phyloP scores from a whole-genome alignment of 1,140 invertebrate genomes.

The Meloidogyne hapla region DNA sequence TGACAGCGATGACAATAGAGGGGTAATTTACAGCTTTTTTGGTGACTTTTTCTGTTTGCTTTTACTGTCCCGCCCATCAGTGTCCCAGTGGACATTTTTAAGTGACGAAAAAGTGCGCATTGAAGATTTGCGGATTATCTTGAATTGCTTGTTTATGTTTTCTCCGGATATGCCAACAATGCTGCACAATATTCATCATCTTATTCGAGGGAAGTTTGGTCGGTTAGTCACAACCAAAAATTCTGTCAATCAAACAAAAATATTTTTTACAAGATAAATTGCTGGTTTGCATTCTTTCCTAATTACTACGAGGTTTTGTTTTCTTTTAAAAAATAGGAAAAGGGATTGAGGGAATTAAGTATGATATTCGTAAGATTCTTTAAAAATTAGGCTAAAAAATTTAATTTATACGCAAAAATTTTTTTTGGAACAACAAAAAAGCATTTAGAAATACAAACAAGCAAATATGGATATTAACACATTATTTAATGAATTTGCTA shows the following conservation, averaged over 20 bases:
- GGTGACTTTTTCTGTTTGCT: background rate
- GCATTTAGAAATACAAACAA: background rate
- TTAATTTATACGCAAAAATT: too few relatives aligned
- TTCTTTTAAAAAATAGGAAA: background rate
- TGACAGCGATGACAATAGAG: background rate
- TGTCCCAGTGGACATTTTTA: background rate
- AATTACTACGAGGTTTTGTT: background rate
- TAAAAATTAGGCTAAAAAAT: too few relatives aligned
- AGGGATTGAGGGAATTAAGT: too few relatives aligned
- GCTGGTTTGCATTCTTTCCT: background rate
- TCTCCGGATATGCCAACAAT: background rate
- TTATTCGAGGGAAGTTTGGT: background rate
- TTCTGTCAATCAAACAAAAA: background rate
- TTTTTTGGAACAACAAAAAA: background rate
- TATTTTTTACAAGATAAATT: slow-evolving; percentile 1
- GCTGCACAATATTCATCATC: background rate
- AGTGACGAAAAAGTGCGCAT: background rate
- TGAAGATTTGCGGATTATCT: background rate
- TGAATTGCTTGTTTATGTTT: too few relatives aligned
- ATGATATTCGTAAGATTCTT: too few relatives aligned
- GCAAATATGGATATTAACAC: background rate
- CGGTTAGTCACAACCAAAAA: background rate
- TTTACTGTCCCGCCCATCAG: background rate
- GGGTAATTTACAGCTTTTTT: background rate
- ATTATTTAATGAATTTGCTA: background rate